Conservation (phyloP, 2,888 invertebrate species). For the Oscheius sp. region DNA sequence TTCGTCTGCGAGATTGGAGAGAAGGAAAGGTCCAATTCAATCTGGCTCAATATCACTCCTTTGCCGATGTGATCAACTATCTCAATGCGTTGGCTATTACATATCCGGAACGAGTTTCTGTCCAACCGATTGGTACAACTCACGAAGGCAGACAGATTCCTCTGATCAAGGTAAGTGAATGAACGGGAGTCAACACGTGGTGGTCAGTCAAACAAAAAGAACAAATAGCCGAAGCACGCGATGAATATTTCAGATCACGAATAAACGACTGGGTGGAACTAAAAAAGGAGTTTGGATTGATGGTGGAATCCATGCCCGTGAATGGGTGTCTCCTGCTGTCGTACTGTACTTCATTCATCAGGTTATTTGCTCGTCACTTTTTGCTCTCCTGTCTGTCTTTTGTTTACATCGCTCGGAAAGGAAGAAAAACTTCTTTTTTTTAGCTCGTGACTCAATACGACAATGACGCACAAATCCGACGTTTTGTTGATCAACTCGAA, state of each 20-base stretch:
- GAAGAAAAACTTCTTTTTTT: no score
- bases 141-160: constrained; percentile 69
- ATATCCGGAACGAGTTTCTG: constrained; percentile 67
- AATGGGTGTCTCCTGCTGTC: constrained; percentile 66
- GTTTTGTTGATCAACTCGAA: constrained; percentile 67
- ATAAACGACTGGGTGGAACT: constrained; percentile 47
- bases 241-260: constrained; percentile 46
- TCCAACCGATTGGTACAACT: constrained; percentile 69
- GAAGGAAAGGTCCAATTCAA: constrained; percentile 62
- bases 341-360: constrained; percentile 68
- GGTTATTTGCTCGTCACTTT: constrained; percentile 26
- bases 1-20: constrained; percentile 52
- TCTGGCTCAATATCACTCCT: constrained; percentile 65
- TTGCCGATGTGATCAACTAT: constrained; percentile 69
- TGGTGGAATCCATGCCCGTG: constrained; percentile 57
- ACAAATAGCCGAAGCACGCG: constrained; percentile 20
- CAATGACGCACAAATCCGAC: constrained; percentile 55
- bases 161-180: constrained; percentile 61
- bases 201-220: constrained; percentile 5
- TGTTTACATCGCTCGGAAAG: no score
- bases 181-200: neutral
- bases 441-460: constrained; percentile 66
- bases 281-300: constrained; percentile 61
- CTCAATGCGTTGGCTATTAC: constrained; percentile 66
- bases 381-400: no score